A percentile compares a stretch with the other conserved stretches of the same genome.
These are phyloP conservation scores for Zaprionus lachaisei DNA, from an alignment of 1,140 invertebrate species.

Conservation along the genomic window DNA sequence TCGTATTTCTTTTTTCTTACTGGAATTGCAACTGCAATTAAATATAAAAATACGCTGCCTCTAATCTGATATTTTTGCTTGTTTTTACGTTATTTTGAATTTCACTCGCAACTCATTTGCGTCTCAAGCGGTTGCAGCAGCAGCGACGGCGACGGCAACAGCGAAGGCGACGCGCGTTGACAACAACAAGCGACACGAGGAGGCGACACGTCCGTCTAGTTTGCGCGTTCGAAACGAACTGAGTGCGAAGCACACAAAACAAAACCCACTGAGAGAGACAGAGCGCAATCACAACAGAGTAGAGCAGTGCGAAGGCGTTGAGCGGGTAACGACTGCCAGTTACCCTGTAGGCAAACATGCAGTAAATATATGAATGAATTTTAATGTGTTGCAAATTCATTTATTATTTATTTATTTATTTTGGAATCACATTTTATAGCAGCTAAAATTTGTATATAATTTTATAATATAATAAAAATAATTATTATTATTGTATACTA, in stretches of 20 bases:
- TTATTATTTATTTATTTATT: background rate
- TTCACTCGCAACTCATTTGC: conserved; percentile 38
- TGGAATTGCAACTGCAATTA: conserved; percentile 45
- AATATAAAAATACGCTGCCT: conserved; percentile 31
- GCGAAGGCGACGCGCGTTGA: conserved; percentile 42
- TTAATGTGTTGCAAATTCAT: background rate
- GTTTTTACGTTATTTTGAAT: conserved; percentile 15
- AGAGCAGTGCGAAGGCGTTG: background rate
- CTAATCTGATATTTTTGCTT: conserved; percentile 4
- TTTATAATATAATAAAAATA: too few species aligned
- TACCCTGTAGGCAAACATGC: conserved; percentile 14
- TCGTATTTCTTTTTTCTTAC: conserved; percentile 6
- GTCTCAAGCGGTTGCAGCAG: conserved; percentile 26
- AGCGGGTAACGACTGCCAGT: background rate
- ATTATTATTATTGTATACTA: too few species aligned
- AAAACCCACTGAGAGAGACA: conserved; percentile 17
- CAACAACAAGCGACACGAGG: conserved; percentile 37
- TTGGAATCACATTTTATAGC: background rate
- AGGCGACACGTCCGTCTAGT: conserved; percentile 37
- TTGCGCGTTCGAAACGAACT: conserved; percentile 50
- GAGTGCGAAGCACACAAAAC: conserved; percentile 23
- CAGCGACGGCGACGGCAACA: conserved; percentile 43
- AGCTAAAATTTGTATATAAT: too few species aligned
- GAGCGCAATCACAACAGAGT: conserved; percentile 23
- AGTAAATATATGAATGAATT: background rate